These are phyloP conservation scores for Protophormia terraenovae DNA, from an alignment of 2,888 invertebrate genomes.

Conservation along the genomic window DNA sequence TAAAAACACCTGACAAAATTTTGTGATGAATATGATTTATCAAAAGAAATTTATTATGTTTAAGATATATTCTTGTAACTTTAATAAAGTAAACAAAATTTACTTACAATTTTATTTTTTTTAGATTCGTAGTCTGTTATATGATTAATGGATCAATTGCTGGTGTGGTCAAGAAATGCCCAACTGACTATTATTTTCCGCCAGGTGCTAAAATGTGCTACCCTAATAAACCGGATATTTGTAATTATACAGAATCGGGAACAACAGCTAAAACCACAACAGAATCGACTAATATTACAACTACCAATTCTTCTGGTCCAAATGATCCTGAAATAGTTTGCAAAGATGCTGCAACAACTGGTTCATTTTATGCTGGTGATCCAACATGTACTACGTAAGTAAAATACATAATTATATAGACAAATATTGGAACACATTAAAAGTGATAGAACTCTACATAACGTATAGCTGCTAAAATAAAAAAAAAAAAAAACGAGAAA, in stretches of 20 bases:
- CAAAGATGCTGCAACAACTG: constrained; percentile 36
- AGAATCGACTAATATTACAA: neutral
- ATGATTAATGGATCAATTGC: constrained; percentile 9
- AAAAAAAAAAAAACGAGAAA: no score
- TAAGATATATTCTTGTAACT: no score
- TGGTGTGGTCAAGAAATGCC: constrained; percentile 1
- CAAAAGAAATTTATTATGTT: no score
- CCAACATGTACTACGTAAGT: constrained; percentile 65
- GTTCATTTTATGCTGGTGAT: constrained; percentile 61
- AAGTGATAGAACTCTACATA: no score
- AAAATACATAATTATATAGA: no score
- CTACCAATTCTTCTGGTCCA: constrained; percentile 26
- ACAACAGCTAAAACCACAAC: constrained; percentile 7
- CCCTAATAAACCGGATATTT: neutral
- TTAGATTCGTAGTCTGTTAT: constrained; percentile 32
- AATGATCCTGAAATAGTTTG: constrained; percentile 60
- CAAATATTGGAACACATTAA: no score
- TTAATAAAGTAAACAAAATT: no score
- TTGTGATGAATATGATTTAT: no score
- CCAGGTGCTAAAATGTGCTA: neutral
- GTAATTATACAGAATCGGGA: no score
- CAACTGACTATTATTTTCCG: neutral
- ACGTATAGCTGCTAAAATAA: no score
- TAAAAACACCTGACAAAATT: no score
- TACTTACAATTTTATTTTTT: no score